These are phyloP conservation scores for Mormyrus proboscirostris DNA, from an alignment of 2,797 vertebrate species.

Conservation along the genomic window DNA sequence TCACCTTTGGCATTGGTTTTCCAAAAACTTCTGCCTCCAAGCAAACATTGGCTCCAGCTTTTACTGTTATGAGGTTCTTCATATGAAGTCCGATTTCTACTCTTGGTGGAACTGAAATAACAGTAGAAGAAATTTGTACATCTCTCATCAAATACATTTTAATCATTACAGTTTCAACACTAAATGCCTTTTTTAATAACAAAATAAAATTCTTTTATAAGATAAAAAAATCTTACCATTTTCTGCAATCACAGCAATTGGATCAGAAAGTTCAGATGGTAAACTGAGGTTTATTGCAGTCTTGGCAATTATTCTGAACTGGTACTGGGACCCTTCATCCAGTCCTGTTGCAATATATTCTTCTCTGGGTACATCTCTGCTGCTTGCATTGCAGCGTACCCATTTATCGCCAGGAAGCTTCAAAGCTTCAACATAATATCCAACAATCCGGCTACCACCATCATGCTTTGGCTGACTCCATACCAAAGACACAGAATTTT, in stretches of 20 bases:
- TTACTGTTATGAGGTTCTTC: constrained; percentile 86
- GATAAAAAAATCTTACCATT: constrained; percentile 67
- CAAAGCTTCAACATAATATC: constrained; percentile 85
- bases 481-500: constrained; percentile 76
- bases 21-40: constrained; percentile 89
- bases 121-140: background rate
- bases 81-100: constrained; percentile 86
- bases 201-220: background rate
- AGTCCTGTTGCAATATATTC: constrained; percentile 79
- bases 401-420: constrained; percentile 89
- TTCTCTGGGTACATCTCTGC: constrained; percentile 84
- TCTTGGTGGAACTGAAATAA: constrained; percentile 80
- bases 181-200: background rate
- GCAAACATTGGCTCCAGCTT: constrained; percentile 84
- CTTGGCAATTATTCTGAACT: constrained; percentile 90
- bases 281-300: constrained; percentile 80
- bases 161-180: background rate
- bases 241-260: constrained; percentile 80
- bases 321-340: constrained; percentile 85
- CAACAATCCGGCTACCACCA: constrained; percentile 91
- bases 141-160: constrained; percentile 9
- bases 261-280: constrained; percentile 91
- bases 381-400: constrained; percentile 80
- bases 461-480: constrained; percentile 90
- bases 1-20: constrained; percentile 84